These are phyloP conservation scores for Dendronephthya gigantea DNA, from an alignment of 64 coral and sea anemone genomes.

Conservation along the genomic window DNA sequence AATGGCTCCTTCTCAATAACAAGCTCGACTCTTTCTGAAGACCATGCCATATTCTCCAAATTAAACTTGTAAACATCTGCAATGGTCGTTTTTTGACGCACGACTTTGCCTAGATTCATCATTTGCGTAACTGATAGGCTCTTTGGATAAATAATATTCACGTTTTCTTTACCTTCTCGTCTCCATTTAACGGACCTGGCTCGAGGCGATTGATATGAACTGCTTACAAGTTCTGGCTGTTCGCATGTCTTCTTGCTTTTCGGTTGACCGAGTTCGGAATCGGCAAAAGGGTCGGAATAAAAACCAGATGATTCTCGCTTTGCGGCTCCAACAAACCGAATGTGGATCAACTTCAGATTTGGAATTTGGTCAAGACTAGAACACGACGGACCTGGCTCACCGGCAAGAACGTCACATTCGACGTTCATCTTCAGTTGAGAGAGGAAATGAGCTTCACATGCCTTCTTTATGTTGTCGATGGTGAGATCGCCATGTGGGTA, in stretches of 20 bases:
- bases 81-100: background rate
- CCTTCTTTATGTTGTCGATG: constrained; percentile 34
- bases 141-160: background rate
- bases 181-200: background rate
- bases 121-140: background rate
- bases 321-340: background rate
- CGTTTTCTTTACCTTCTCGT: background rate
- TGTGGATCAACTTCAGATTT: constrained; percentile 26
- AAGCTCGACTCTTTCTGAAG: background rate
- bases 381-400: constrained; percentile 31
- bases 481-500: constrained; percentile 39
- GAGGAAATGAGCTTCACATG: constrained; percentile 13
- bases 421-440: background rate
- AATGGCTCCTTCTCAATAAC: background rate
- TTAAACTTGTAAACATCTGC: background rate
- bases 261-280: background rate
- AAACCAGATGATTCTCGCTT: background rate
- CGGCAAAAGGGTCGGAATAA: background rate
- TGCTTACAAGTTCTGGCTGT: background rate
- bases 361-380: constrained; percentile 21
- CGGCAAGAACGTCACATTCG: constrained; percentile 28
- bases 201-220: background rate
- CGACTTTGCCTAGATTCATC: background rate
- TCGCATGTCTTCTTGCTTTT: background rate
- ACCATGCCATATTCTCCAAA: background rate